Evolutionary conservation across 1,140 invertebrate genomes (phyloP), one percentile per base, ranked within the genome.

Genomic region (Camponotus pennsylvanicus): DNA sequence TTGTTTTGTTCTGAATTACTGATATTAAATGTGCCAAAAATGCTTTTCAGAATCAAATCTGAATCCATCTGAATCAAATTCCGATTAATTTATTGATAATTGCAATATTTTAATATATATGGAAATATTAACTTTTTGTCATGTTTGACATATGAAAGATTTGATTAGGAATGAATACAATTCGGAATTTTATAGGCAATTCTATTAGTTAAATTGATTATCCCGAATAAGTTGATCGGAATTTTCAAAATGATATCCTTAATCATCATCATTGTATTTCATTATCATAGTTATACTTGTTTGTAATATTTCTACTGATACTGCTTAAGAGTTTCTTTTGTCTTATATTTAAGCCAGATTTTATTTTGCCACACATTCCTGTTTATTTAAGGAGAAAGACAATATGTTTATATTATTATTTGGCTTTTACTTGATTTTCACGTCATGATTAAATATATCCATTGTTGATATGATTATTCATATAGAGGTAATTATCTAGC

Each of bases 341-440:
- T 52, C 34, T n/a, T 66, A 61, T 42, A 84, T 21, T 59, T 69
- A 79, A 77, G 69, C 82, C 3, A 49, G 13, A 52, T 55, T 85
- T 32, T 69, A 37, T 42, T 87, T 34, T 45, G 84, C 52, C 73
- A 87, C 63, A 94, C 93, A 94, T 94, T 93, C 92, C 93, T 91
- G 66, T 86, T 83, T 91, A 93, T 91, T 91, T 88, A 89, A 92
- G 86, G 86, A 84, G 82, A 92, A 89, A 92, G 88, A 55, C 73
- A 69, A 49, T 69, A 73, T 63, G 8, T 40, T n/a, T 64, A 57
- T 77, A 76, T 66, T 61, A 70, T 77, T 2, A 18, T 55, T 34
- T 63, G 67, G 42, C 49, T 66, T 63, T 18, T 86, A 34, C 76
- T 84, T 63, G 73, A 85, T 82, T 59, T 70, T 66, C 42, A 15